Base-by-base conservation (phyloP, 2,113 vertebrate genomes). In the Pedetes capensis region DNA sequence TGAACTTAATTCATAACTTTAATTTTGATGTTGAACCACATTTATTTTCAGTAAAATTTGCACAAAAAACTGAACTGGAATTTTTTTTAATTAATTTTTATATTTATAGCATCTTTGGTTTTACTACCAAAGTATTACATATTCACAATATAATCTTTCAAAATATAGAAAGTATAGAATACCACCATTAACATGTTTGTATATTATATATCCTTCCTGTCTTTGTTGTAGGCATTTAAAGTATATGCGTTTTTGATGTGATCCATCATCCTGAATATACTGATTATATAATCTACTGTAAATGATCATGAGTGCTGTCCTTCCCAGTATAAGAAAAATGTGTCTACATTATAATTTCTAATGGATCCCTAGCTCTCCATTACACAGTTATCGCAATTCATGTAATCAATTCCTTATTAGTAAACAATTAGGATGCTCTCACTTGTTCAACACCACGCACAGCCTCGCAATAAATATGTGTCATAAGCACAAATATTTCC, bases 61-160 rank as follows among this genome's bases (percentile, higher is more conserved):
- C 34, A 87, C 17, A 94, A 72, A 87, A 85, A 32, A 11, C 11
- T 88, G 8, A 92, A 85, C 0, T 71, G 0, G 47, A 81, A 86
- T 59, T 32, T 39, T 8, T 34, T 57, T 66, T 16, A 84, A 83
- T 82, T 68, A 81, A 66, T 32, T 39, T 8, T 34, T 57, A 72
- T 16, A 84, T 86, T 82, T 68, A 81, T 17, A 81, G 47, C 11
- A 92, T 49, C 20, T 83, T 71, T 91, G 63, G 22, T 83, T 96
- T 94, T 61, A 69, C 4, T 80, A 44, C 14, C 18, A 63, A 94
- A 95, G 49, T 22, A 93, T 84, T 71, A 84, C 0, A 83, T 8
- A 69, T 63, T 92, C 71, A 63, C 1, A 90, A 64, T 3, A 69
- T 22, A 53, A 87, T 87, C 1, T 53, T 85, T 49, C 6, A 92